phyloP scores from a whole-genome alignment of 2,113 vertebrate genomes.

The Cairina moschata region DNA sequence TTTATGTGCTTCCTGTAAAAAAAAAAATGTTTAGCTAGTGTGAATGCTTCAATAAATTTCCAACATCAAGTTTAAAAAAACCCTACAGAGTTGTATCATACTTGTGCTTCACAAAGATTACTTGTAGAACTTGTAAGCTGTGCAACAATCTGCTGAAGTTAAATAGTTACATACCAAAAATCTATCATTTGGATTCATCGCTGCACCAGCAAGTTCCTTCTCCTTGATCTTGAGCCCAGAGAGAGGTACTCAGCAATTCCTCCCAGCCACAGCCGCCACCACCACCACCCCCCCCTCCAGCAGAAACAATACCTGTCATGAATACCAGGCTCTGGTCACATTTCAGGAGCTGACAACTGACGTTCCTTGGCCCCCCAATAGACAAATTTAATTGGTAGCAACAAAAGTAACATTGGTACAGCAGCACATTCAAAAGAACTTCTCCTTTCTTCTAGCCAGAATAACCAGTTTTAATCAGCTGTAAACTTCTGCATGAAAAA shows the following conservation, averaged over 20 bases:
- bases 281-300: neutral
- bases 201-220: neutral
- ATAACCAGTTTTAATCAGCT: slow-evolving; percentile 22
- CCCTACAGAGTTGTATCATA: neutral
- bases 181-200: neutral
- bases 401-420: slow-evolving; percentile 11
- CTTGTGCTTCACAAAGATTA: neutral
- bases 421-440: neutral
- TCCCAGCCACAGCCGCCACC: neutral
- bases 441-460: slow-evolving; percentile 10
- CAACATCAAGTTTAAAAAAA: neutral
- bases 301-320: slow-evolving; percentile 19
- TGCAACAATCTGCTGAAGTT: neutral
- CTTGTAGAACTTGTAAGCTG: neutral
- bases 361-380: neutral
- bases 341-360: neutral
- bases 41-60: slow-evolving; percentile 21
- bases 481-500: neutral
- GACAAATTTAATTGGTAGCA: slow-evolving; percentile 17
- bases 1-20: slow-evolving; percentile 94
- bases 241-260: neutral
- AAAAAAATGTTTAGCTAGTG: neutral
- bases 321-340: neutral
- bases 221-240: neutral
- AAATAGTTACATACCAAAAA: neutral